Evolutionary conservation across 2,888 invertebrate genomes (phyloP), one percentile per base, ranked within the genome.

Genomic region (Alviniconcha strummeri): DNA sequence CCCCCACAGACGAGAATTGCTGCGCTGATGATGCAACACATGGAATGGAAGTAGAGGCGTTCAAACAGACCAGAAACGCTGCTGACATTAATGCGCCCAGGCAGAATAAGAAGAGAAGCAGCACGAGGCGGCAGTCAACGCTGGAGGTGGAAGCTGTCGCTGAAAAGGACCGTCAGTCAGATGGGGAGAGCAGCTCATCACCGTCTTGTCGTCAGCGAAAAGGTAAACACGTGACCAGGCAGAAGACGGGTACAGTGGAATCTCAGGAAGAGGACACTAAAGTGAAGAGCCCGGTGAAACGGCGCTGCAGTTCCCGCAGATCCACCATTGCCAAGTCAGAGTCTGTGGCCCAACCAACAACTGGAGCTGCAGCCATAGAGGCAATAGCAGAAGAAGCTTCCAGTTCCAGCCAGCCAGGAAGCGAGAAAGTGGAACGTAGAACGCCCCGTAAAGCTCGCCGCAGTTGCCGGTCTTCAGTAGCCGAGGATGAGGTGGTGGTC

Each of bases 261-360:
- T 55, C 60, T 7, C 17, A 79, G 9, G 77, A 57, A 17, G 56
- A 83, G 7, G 64, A 11, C n/a, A n/a, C 15, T 3, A 19, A 64
- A 82, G 83, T 72, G 6, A 60, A 60, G 60, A 60, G 60, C 60
- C 60, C 64, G 6, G 9, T 19, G 11, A 78, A 78, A 78, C 78
- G 64, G 52, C 78, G 78, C 8, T 15, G 78, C 60, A 78, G 36
- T 15, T 78, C 78, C 15, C 76, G 57, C 19, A 7, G 57, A 17
- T 77, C 76, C 52, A 52, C 57, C 56, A 57, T 55, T 52, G 52
- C 52, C n/a, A 74, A 74, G 36, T 4, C n/a, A 55, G 77, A 64
- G 15, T 60, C 64, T 2, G 52, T 78, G 5, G 13, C 56, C 7
- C 19, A 72, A 56, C 60, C 67, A n/a, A 52, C 19, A 13, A 55